Evolutionary conservation across 1,140 invertebrate species (phyloP), one percentile per base, ranked within the genome.

Genomic region (Triops cancriformis): DNA sequence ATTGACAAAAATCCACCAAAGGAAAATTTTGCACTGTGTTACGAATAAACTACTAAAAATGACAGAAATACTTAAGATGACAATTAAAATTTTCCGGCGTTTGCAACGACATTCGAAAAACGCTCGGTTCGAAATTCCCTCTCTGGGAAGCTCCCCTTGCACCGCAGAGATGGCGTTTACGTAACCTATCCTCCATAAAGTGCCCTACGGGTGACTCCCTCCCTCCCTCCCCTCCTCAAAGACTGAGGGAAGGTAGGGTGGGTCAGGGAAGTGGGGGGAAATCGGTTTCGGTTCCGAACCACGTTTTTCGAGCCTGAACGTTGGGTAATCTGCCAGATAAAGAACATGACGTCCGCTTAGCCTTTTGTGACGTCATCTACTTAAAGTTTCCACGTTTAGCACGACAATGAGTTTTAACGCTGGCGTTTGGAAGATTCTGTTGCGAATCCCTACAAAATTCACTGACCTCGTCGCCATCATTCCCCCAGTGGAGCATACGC

Each of bases 381-480:
- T 23, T 18, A 0, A 64, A 64, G 23, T 64, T 64, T 64, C 51
- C 51, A 64, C 51, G 51, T 7, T 37, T 37, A 37, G 23, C 51
- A 64, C 43, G 43, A 45, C 31, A 64, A 64, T 64, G 51, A 64
- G 18, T 18, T 64, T 23, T 18, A 23, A 23, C 51, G 51, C 31
- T 37, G 31, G 31, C 31, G 31, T 37, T 37, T 4, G 31, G 31
- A 37, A 37, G 31, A 37, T 64, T 64, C 51, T 64, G 14, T 64
- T 64, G 23, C 14, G 51, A 64, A 64, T n/a, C 51, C 51, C 51
- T 23, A n/a, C 14, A 18, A 64, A 64, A 64, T 12, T 64, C 51
- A 64, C 51, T 64, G 51, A 64, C 51, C 51, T 64, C 14, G 51
- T 64, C 51, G 51, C 51, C 51, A 64, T 64, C 51, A 64, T 64